These are phyloP conservation scores for Lepus timidus DNA, from an alignment of 2,113 vertebrate genomes.

Conservation along the genomic window DNA sequence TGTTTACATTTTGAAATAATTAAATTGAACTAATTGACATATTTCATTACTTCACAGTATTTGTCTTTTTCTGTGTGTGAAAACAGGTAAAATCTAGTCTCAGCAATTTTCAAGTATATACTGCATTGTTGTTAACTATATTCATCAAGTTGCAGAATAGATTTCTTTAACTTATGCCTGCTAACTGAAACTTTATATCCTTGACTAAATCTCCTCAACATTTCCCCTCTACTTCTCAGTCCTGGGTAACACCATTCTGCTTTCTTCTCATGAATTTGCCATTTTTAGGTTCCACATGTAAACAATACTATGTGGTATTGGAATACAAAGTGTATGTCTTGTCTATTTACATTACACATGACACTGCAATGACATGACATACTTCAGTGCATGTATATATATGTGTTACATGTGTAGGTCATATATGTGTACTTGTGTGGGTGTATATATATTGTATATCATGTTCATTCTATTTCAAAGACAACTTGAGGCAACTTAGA, in stretches of 20 bases:
- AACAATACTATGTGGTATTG: neutral
- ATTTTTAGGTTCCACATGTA: neutral
- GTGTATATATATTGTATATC: neutral
- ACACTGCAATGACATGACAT: neutral
- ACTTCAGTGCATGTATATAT: neutral
- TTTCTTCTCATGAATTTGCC: neutral
- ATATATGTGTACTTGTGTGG: neutral
- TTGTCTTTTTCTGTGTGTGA: neutral
- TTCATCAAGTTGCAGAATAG: neutral
- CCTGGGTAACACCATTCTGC: neutral
- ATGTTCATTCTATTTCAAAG: neutral
- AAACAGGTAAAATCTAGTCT: neutral
- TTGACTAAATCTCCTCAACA: neutral
- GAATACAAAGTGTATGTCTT: neutral
- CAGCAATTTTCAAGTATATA: neutral
- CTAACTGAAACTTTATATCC: neutral
- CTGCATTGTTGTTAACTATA: neutral
- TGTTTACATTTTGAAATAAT: neutral
- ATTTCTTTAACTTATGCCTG: neutral
- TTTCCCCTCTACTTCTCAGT: neutral
- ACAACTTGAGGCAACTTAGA: neutral
- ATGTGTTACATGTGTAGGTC: neutral
- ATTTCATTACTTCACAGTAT: neutral
- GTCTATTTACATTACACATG: neutral
- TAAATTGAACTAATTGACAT: neutral